Percentiles rank a stretch among this genome's conserved stretches.
Evolutionary conservation across 2,797 vertebrate species (phyloP).

Genomic region (Sebastolobus altivelis): DNA sequence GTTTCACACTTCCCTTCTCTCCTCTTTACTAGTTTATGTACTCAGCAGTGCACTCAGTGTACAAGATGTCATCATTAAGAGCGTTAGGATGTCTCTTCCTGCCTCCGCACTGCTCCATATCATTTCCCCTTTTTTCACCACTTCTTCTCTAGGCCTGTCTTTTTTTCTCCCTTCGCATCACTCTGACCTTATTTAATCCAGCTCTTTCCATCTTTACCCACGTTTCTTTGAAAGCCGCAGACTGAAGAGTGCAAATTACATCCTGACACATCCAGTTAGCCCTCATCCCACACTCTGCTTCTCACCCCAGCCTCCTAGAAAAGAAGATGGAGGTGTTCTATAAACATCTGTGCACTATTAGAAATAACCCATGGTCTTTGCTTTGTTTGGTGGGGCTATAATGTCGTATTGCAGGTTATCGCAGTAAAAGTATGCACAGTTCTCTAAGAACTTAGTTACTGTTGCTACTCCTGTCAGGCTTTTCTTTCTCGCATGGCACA

Average conservation of each 20-base stretch:
- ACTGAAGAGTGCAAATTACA: constrained; percentile 42
- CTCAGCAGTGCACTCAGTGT: not conserved
- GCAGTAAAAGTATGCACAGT: not conserved
- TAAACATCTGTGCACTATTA: constrained; percentile 16
- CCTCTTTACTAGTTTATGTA: not conserved
- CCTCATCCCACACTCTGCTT: constrained; percentile 38
- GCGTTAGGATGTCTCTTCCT: constrained; percentile 11
- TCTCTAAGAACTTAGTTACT: not conserved
- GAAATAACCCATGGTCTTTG: not conserved
- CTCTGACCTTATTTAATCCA: constrained; percentile 17
- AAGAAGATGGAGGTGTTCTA: constrained; percentile 33
- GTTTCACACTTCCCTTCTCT: not conserved
- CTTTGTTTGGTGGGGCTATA: not conserved
- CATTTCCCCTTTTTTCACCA: not conserved
- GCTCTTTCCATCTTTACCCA: constrained; percentile 9
- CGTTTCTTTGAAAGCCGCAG: constrained; percentile 17
- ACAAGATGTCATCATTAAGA: constrained; percentile 19
- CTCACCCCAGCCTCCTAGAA: constrained; percentile 19
- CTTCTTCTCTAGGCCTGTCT: not conserved
- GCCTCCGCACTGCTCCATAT: not conserved
- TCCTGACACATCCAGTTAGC: constrained; percentile 49
- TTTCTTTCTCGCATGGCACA: not conserved
- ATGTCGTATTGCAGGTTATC: not conserved
- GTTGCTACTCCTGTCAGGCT: not conserved
- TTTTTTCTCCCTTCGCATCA: not conserved